Conservation (phyloP, 2,888 invertebrate species). For the Luperina nickerlii region DNA sequence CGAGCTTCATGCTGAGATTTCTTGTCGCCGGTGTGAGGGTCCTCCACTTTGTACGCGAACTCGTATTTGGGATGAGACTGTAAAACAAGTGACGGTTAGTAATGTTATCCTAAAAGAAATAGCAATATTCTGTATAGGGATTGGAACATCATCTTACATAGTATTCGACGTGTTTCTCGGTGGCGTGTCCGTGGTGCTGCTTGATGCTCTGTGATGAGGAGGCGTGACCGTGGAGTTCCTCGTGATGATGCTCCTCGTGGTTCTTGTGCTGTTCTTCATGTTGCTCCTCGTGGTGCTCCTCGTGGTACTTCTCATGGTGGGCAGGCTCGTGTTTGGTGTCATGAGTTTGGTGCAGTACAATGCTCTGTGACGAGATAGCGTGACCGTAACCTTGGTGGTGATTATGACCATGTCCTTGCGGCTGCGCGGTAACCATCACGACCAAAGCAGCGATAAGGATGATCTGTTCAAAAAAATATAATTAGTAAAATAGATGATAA, state of each 20-base stretch:
- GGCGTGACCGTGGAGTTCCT: conserved; percentile 40
- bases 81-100: not conserved
- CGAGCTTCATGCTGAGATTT: conserved; percentile 77
- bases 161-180: conserved; percentile 53
- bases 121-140: not conserved
- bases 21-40: conserved; percentile 85
- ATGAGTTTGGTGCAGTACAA: conserved; percentile 71
- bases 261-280: conserved; percentile 6
- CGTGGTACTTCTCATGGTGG: conserved; percentile 27
- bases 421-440: conserved; percentile 49
- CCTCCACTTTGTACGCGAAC: conserved; percentile 84
- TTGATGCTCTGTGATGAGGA: conserved; percentile 43
- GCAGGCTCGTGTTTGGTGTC: conserved; percentile 45
- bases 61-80: conserved; percentile 82
- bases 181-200: conserved; percentile 50
- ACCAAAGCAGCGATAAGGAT: conserved; percentile 44
- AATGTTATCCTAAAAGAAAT: not conserved
- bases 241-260: conserved; percentile 15
- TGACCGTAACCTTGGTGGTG: conserved; percentile 56
- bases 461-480: conserved; percentile 32
- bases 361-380: conserved; percentile 74
- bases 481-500: not conserved
- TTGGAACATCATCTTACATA: conserved; percentile 28
- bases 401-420: conserved; percentile 54
- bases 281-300: not conserved